Evolutionary conservation across 2,888 invertebrate genomes (phyloP).

Genomic region (Drosophila putrida): DNA sequence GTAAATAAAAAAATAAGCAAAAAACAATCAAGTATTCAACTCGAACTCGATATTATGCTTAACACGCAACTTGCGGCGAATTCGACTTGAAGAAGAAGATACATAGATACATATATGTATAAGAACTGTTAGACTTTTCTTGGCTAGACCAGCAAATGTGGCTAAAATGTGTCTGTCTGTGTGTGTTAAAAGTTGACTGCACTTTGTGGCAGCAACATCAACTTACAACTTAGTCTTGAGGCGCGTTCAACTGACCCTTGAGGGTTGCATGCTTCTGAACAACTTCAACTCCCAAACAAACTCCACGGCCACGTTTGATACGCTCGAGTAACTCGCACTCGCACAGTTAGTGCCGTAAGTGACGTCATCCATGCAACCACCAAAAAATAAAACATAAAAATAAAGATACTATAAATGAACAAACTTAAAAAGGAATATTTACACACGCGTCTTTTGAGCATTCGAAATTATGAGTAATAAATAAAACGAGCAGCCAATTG

Average conservation of each 20-base stretch:
- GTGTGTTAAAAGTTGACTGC: slow-evolving; percentile 44
- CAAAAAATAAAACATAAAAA: background rate
- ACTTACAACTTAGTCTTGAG: slow-evolving; percentile 4
- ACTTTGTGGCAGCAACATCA: slow-evolving; percentile 34
- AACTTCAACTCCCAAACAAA: slow-evolving; percentile 23
- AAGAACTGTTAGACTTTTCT: slow-evolving; percentile 5
- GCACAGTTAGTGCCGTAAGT: slow-evolving; percentile 15
- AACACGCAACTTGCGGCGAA: slow-evolving; percentile 2
- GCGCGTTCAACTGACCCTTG: slow-evolving; percentile 35
- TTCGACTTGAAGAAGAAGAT: slow-evolving; percentile 1
- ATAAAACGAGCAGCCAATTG: slow-evolving; percentile 37
- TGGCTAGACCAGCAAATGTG: slow-evolving; percentile 1
- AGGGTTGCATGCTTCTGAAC: slow-evolving; percentile 28
- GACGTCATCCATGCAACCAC: slow-evolving; percentile 51
- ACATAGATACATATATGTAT: too few relatives aligned
- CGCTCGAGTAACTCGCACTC: slow-evolving; percentile 16
- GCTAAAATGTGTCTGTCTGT: background rate
- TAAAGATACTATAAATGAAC: background rate
- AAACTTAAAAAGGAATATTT: slow-evolving; percentile 5
- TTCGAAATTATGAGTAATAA: slow-evolving; percentile 47
- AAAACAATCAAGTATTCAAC: slow-evolving; percentile 1
- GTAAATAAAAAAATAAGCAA: background rate
- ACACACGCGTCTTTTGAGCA: slow-evolving; percentile 6
- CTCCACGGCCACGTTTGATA: slow-evolving; percentile 3
- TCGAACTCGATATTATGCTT: slow-evolving; percentile 14